These are phyloP conservation scores for Malacoraja senta DNA, from an alignment of 2,797 vertebrate genomes.

Conservation along the genomic window DNA sequence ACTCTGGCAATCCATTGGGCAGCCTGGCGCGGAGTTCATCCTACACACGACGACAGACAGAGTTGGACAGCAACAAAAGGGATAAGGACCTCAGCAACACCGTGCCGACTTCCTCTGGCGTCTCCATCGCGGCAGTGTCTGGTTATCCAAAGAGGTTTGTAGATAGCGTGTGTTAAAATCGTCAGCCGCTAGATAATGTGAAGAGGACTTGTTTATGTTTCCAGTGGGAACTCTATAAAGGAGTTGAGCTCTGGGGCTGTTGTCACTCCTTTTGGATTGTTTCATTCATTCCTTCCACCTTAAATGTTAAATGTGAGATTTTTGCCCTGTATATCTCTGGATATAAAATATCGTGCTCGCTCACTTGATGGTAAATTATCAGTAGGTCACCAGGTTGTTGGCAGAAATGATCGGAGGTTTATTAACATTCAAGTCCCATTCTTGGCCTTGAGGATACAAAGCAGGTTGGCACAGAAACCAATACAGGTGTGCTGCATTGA, in stretches of 20 bases:
- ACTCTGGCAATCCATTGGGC: conserved; percentile 50
- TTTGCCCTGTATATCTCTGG: background rate
- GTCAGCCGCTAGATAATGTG: background rate
- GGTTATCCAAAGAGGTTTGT: conserved; percentile 28
- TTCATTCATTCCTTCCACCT: background rate
- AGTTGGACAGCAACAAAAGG: conserved; percentile 18
- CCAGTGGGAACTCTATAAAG: background rate
- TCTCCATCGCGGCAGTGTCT: background rate
- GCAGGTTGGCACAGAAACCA: background rate
- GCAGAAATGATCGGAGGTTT: background rate
- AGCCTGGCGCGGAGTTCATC: conserved; percentile 66
- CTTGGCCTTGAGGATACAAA: background rate
- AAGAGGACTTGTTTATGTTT: background rate
- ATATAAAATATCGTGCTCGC: background rate
- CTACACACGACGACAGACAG: conserved; percentile 61
- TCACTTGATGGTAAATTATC: background rate
- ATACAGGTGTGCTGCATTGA: background rate
- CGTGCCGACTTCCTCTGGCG: background rate
- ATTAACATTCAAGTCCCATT: background rate
- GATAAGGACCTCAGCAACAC: conserved; percentile 13
- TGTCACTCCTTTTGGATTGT: background rate
- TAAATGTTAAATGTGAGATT: background rate
- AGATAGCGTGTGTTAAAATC: background rate
- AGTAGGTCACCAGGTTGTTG: background rate
- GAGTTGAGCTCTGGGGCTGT: background rate